Percentiles rank a stretch among this genome's conserved stretches.
Evolutionary conservation across 2,888 invertebrate species (phyloP).

Genomic region (Melanostoma mellinum): DNA sequence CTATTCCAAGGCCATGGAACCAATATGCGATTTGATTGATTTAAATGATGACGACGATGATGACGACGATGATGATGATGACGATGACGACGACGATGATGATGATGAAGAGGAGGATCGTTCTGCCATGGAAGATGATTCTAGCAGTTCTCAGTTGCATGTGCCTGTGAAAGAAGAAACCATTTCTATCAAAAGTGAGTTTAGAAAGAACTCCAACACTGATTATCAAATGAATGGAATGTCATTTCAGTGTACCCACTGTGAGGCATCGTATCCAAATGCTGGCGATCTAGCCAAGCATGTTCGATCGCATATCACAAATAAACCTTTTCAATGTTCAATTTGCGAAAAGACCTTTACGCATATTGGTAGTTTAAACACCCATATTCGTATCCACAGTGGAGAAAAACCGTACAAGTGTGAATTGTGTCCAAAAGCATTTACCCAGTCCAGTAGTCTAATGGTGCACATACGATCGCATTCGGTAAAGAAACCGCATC

Average conservation of each 20-base stretch:
- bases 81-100: slow-evolving; percentile 74
- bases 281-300: slow-evolving; percentile 82
- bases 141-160: slow-evolving; percentile 38
- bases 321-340: slow-evolving; percentile 81
- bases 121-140: slow-evolving; percentile 56
- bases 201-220: slow-evolving; percentile 72
- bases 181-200: slow-evolving; percentile 72
- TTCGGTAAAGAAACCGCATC: slow-evolving; percentile 80
- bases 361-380: slow-evolving; percentile 81
- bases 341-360: slow-evolving; percentile 82
- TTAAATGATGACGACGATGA: slow-evolving; percentile 67
- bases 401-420: slow-evolving; percentile 82
- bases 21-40: slow-evolving; percentile 78
- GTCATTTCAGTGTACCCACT: slow-evolving; percentile 80
- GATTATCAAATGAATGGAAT: slow-evolving; percentile 40
- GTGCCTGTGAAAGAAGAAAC: slow-evolving; percentile 46
- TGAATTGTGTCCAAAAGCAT: slow-evolving; percentile 81
- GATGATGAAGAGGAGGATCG: slow-evolving; percentile 59
- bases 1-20: slow-evolving; percentile 81
- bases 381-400: slow-evolving; percentile 81
- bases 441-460: slow-evolving; percentile 81
- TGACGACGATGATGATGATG: slow-evolving; percentile 74
- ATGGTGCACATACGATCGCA: slow-evolving; percentile 82
- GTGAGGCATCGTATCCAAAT: slow-evolving; percentile 80
- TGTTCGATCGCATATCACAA: slow-evolving; percentile 81